Conservation (phyloP, 2,113 vertebrate species). For the Pimephales promelas region DNA sequence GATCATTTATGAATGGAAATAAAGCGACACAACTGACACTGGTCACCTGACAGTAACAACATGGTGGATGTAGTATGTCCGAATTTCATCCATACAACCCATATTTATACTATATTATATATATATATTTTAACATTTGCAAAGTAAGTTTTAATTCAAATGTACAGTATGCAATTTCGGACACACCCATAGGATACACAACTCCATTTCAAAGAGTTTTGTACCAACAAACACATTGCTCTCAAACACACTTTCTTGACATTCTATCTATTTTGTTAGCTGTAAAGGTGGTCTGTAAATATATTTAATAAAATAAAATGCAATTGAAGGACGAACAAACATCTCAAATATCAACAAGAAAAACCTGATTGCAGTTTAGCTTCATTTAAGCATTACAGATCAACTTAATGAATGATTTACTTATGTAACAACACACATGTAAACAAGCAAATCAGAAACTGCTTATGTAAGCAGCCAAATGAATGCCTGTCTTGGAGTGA, state of each 20-base stretch:
- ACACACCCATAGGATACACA: background rate
- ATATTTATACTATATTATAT: no score
- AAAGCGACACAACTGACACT: no score
- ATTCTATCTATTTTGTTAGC: background rate
- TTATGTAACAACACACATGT: conserved; percentile 64
- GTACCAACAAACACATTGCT: background rate
- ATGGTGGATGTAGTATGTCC: no score
- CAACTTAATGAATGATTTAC: conserved; percentile 64
- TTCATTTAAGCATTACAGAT: background rate
- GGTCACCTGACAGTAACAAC: no score
- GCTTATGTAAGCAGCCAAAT: conserved; percentile 7
- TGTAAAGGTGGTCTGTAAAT: background rate
- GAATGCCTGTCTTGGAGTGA: conserved; percentile 1
- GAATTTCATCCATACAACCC: no score
- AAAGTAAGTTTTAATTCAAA: no score
- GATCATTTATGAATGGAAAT: no score
- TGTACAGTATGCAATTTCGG: no score
- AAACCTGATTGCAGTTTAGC: background rate
- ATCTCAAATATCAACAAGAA: background rate
- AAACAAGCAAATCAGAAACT: conserved; percentile 21
- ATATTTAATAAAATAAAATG: background rate
- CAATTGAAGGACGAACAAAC: background rate
- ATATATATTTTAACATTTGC: no score
- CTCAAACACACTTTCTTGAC: background rate
- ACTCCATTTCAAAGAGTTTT: background rate